A percentile compares a stretch with the other conserved stretches of the same genome.
phyloP scores from a whole-genome alignment of 2,888 invertebrate genomes.

The Hydrotaea cyrtoneurina region DNA sequence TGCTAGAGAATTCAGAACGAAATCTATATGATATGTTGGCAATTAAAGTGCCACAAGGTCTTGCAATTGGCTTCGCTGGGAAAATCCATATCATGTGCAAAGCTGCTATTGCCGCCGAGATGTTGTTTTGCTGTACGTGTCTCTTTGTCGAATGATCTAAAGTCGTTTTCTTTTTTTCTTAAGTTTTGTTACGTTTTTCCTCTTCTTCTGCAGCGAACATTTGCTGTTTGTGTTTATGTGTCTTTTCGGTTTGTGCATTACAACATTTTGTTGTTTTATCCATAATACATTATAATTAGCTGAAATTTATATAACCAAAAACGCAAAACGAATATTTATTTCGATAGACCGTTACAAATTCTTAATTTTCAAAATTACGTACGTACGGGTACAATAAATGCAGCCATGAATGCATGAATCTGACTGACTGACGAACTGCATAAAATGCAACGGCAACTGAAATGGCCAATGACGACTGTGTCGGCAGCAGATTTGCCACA shows the following conservation, averaged over 20 bases:
- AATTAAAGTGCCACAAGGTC: no score
- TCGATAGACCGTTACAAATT: conserved; percentile 62
- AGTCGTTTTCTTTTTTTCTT: conserved; percentile 1
- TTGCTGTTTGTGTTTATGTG: neutral
- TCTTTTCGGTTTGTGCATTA: neutral
- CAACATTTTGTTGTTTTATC: conserved; percentile 52
- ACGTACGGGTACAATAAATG: neutral
- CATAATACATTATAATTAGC: conserved; percentile 69
- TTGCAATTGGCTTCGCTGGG: no score
- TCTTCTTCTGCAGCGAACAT: neutral
- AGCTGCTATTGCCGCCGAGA: neutral
- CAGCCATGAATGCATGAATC: conserved; percentile 47
- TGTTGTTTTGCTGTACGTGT: conserved; percentile 27
- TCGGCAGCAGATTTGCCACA: neutral
- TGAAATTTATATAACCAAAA: conserved; percentile 69
- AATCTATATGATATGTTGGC: no score
- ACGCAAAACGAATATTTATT: conserved; percentile 60
- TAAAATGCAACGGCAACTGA: conserved; percentile 8
- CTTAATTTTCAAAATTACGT: conserved; percentile 63
- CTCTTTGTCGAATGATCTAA: conserved; percentile 34
- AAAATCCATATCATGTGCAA: conserved; percentile 32
- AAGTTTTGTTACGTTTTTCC: neutral
- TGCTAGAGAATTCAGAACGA: no score
- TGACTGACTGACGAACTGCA: conserved; percentile 27
- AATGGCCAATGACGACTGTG: conserved; percentile 1